Conservation (phyloP, 2,888 invertebrate genomes). For the Colostygia pectinataria region DNA sequence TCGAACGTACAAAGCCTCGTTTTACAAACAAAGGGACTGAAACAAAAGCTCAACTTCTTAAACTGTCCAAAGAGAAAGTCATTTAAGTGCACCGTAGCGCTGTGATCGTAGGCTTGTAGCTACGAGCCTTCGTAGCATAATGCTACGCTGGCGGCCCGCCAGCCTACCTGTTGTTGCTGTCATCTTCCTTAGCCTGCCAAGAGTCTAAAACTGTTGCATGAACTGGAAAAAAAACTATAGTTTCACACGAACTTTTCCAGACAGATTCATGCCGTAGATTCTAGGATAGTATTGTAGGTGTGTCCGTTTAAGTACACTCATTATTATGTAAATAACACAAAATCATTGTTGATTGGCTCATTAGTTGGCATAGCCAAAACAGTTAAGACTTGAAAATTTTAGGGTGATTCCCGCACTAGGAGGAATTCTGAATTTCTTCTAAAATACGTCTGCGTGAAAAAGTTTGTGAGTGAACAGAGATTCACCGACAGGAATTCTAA, state of each 20-base stretch:
- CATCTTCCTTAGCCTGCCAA: slow-evolving; percentile 52
- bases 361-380: too few species aligned
- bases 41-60: slow-evolving; percentile 40
- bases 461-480: too few species aligned
- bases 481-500: too few species aligned
- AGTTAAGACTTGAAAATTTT: too few species aligned
- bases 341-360: too few species aligned
- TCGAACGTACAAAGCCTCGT: slow-evolving; percentile 22
- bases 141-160: slow-evolving; percentile 70
- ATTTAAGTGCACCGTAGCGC: slow-evolving; percentile 49
- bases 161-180: slow-evolving; percentile 76
- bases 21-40: slow-evolving; percentile 23
- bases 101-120: slow-evolving; percentile 56
- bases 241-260: neutral
- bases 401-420: too few species aligned
- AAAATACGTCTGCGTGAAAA: too few species aligned
- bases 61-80: slow-evolving; percentile 48
- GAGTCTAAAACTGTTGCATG: slow-evolving; percentile 55
- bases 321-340: too few species aligned
- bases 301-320: too few species aligned
- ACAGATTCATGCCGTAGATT: too few species aligned
- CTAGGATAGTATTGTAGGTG: too few species aligned
- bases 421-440: too few species aligned
- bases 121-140: slow-evolving; percentile 37
- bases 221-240: slow-evolving; percentile 7